Base-by-base conservation (phyloP, 2,797 vertebrate genomes). In the Amniataba percoides region DNA sequence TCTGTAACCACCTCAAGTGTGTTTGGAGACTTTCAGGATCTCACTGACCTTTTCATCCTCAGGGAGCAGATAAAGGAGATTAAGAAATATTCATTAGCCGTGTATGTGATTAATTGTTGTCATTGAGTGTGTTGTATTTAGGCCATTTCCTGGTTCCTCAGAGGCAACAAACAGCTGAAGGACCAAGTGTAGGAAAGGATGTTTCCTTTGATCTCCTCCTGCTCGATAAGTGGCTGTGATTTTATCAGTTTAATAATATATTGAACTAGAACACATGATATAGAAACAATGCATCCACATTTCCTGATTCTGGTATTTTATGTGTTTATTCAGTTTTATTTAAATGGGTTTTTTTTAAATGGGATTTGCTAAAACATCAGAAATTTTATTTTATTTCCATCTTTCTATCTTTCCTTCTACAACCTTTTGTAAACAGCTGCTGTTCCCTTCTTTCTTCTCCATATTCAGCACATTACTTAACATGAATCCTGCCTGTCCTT, bases 71-170 rank as follows among this genome's bases (percentile, higher is more conserved):
- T 49, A 83, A 77, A 49, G 78, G 78, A 65, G 69, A 45, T 73
- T 75, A 80, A 71, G 51, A 80, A 66, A 69, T 78, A 71, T 82
- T 77, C 67, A 83, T 86, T 80, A 78, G 19, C 48, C 49, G 34
- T 60, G 63, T 19, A 3, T 70, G 59, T 82, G 71, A 90, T 87
- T 87, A 84, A 90, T 88, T 42, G 23, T 71, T 75, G 70, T 78
- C 60, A 69, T 45, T 86, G 77, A 73, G 49, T 42, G 61, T 65
- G 70, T 75, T 81, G 53, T 81, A 80, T 85, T 85, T 80, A 76
- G 84, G 80, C 71, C 86, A 85, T 75, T 79, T 86, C 42, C 49
- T 70, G 49, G 51, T 39, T 31, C 74, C 61, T 77, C 61, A 60
- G 73, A 70, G 76, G 63, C 55, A 52, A 31, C 49, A 56, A 77